Percentiles rank a stretch among this genome's conserved stretches.
These are phyloP conservation scores for Orthosia cruda DNA, from an alignment of 2,888 invertebrate species.

Conservation along the genomic window DNA sequence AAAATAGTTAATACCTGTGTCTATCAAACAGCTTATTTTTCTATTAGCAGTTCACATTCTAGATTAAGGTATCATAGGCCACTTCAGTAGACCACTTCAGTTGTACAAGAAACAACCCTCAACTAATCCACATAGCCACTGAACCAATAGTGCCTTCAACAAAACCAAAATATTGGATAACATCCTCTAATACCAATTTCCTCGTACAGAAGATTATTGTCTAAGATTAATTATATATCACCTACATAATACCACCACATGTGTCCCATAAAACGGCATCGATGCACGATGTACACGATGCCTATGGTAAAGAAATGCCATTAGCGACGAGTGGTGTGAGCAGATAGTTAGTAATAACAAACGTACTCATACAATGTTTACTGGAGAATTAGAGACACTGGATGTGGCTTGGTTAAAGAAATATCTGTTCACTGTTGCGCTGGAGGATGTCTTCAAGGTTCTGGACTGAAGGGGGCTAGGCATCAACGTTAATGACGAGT, in stretches of 20 bases:
- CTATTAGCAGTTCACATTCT: too few relatives aligned
- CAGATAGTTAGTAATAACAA: constrained; percentile 63
- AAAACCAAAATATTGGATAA: not conserved
- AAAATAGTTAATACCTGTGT: too few relatives aligned
- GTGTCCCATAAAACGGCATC: constrained; percentile 61
- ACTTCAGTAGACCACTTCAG: too few relatives aligned
- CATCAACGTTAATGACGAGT: too few relatives aligned
- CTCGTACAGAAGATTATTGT: constrained; percentile 22
- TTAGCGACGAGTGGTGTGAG: constrained; percentile 64
- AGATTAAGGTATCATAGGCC: too few relatives aligned
- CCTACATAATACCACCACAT: constrained; percentile 56
- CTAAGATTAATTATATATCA: constrained; percentile 50
- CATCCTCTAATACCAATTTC: not conserved
- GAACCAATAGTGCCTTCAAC: too few relatives aligned
- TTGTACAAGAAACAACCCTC: too few relatives aligned
- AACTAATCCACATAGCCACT: too few relatives aligned
- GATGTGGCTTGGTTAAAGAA: constrained; percentile 4
- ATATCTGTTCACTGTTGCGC: not conserved
- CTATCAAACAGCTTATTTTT: too few relatives aligned
- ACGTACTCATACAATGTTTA: constrained; percentile 37
- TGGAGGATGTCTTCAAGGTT: too few relatives aligned
- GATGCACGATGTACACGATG: constrained; percentile 36
- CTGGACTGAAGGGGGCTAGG: too few relatives aligned
- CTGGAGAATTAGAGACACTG: constrained; percentile 22
- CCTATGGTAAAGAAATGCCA: constrained; percentile 63